A percentile compares a stretch with the other conserved stretches of the same genome.
Evolutionary conservation across 2,113 vertebrate genomes (phyloP).

Genomic region (Arothron firmamentum): DNA sequence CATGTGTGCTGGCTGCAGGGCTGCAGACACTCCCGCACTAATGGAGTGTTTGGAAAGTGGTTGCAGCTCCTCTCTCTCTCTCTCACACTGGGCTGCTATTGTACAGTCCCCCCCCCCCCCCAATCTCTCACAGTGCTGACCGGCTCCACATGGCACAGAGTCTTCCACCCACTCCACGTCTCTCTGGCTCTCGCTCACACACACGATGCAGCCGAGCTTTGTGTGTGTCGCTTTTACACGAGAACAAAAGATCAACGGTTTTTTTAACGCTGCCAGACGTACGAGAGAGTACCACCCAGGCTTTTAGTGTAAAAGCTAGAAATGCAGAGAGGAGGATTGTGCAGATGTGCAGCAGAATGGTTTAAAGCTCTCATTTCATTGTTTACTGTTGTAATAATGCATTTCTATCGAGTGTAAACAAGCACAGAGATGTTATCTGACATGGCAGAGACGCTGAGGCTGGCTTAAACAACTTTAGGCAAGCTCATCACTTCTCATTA

Average conservation of each 20-base stretch:
- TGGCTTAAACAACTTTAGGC: too few species aligned
- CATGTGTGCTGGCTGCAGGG: slow-evolving; percentile 33
- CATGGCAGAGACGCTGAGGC: too few species aligned
- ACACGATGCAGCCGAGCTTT: slow-evolving; percentile 47
- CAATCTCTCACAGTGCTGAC: slow-evolving; percentile 28
- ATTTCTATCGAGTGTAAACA: too few species aligned
- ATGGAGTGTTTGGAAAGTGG: slow-evolving; percentile 55
- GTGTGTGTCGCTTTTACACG: slow-evolving; percentile 60
- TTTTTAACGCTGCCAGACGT: slow-evolving; percentile 48
- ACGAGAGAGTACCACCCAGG: slow-evolving; percentile 30
- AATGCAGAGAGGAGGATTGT: not conserved
- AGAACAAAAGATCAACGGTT: slow-evolving; percentile 52
- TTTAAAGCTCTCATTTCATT: not conserved
- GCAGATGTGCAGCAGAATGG: slow-evolving; percentile 2
- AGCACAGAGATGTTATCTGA: too few species aligned
- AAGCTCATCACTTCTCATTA: too few species aligned
- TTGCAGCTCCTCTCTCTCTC: slow-evolving; percentile 41
- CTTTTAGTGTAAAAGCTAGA: slow-evolving; percentile 37
- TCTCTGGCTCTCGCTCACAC: slow-evolving; percentile 40
- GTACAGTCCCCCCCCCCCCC: slow-evolving; percentile 37
- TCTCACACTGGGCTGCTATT: slow-evolving; percentile 37
- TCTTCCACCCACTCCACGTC: slow-evolving; percentile 61
- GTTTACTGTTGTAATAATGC: slow-evolving; percentile 2
- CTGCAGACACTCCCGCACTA: slow-evolving; percentile 52
- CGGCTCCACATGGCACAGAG: slow-evolving; percentile 63